A percentile compares a stretch with the other conserved stretches of the same genome.
Evolutionary conservation across 2,888 invertebrate genomes (phyloP).

Genomic region (Leucophenga montana): DNA sequence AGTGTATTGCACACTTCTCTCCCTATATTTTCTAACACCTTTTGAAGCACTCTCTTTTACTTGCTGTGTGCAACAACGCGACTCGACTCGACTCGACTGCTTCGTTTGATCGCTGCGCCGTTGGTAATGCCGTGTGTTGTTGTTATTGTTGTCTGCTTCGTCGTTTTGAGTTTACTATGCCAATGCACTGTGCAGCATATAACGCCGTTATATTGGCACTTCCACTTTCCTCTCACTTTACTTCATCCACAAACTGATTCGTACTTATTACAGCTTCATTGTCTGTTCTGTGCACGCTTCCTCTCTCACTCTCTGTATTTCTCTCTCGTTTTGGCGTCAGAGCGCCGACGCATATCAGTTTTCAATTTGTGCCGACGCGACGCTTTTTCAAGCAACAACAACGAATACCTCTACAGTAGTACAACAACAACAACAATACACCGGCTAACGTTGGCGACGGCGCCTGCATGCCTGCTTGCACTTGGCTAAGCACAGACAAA

Average conservation of each 20-base stretch:
- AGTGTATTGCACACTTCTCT: too few relatives aligned
- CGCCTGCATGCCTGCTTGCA: conserved; percentile 12
- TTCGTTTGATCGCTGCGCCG: conserved; percentile 24
- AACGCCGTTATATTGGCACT: not conserved
- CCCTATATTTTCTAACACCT: too few relatives aligned
- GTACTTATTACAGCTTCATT: not conserved
- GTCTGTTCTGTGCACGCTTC: too few relatives aligned
- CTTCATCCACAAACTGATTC: not conserved
- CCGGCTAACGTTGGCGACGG: conserved; percentile 43
- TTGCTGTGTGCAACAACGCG: not conserved
- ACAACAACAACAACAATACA: not conserved
- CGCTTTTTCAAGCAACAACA: conserved; percentile 7
- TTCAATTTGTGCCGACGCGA: conserved; percentile 11
- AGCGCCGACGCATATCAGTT: conserved; percentile 27
- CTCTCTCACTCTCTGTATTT: too few relatives aligned
- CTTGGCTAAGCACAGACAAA: not conserved
- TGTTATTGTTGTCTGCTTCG: conserved; percentile 1
- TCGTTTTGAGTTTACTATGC: conserved; percentile 61
- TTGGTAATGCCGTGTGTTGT: not conserved
- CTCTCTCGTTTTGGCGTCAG: too few relatives aligned
- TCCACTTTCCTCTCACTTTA: not conserved
- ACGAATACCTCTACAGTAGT: not conserved
- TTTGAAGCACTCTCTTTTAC: too few relatives aligned
- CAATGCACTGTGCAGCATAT: conserved; percentile 55
- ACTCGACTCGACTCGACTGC: not conserved